These are phyloP conservation scores for Diabrotica virgifera DNA, from an alignment of 1,140 invertebrate species.

Conservation along the genomic window DNA sequence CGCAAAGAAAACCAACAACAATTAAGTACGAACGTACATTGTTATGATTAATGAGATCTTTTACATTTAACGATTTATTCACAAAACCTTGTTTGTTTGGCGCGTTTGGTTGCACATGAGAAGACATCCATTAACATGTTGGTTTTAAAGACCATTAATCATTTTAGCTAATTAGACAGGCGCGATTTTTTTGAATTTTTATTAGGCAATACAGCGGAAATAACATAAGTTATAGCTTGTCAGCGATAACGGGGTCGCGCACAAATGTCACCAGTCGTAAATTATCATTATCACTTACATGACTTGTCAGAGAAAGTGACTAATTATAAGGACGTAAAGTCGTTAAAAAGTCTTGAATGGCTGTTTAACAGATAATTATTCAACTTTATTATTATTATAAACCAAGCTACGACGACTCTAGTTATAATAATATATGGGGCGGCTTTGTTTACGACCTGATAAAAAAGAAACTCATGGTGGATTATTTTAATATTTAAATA, in stretches of 20 bases:
- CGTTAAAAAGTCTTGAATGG: too few species aligned
- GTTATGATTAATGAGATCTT: too few species aligned
- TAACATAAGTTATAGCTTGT: constrained; percentile 32
- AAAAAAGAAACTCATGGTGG: too few species aligned
- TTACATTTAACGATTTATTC: constrained; percentile 7
- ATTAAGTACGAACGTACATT: too few species aligned
- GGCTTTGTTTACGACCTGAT: too few species aligned
- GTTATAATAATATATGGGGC: too few species aligned
- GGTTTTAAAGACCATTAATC: constrained; percentile 24
- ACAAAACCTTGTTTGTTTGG: constrained; percentile 15
- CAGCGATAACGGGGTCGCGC: constrained; percentile 32
- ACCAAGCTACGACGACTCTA: too few species aligned
- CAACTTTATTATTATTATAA: too few species aligned
- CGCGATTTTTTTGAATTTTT: constrained; percentile 31
- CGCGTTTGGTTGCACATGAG: constrained; percentile 20
- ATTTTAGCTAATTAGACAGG: constrained; percentile 30
- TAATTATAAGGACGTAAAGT: constrained; percentile 22
- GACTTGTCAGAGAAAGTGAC: constrained; percentile 33
- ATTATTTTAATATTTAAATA: too few species aligned
- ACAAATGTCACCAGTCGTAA: constrained; percentile 34
- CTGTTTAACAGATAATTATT: too few species aligned
- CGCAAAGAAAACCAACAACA: too few species aligned
- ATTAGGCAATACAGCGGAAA: constrained; percentile 31
- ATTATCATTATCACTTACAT: constrained; percentile 33
- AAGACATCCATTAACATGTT: constrained; percentile 22